Conservation (phyloP, 2,888 invertebrate genomes). For the Melieria picta region DNA sequence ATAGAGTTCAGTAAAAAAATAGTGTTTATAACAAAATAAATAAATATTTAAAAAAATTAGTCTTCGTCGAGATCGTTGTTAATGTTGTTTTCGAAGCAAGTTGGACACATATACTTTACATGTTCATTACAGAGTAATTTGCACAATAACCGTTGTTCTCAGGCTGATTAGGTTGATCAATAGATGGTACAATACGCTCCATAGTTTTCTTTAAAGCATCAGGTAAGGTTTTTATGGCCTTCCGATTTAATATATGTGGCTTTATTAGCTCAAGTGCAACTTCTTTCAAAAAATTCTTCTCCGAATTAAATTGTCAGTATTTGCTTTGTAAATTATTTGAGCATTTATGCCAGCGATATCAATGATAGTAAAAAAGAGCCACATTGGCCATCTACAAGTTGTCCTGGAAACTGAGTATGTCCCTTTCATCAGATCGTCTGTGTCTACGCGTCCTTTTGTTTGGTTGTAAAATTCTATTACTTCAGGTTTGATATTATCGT, state of each 20-base stretch:
- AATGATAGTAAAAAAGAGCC: too few species aligned
- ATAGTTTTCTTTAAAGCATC: constrained; percentile 1
- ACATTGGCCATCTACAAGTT: constrained; percentile 11
- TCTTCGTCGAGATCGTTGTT: too few species aligned
- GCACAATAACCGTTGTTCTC: too few species aligned
- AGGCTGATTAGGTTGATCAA: neutral
- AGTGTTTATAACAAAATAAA: too few species aligned
- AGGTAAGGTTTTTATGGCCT: constrained; percentile 10
- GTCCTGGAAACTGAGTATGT: constrained; percentile 11
- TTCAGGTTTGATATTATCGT: too few species aligned
- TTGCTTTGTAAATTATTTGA: neutral
- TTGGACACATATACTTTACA: too few species aligned
- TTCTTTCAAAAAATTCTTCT: neutral
- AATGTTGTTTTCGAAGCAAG: too few species aligned
- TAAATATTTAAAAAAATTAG: too few species aligned
- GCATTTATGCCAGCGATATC: constrained; percentile 13
- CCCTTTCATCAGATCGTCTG: constrained; percentile 1
- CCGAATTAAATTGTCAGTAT: too few species aligned
- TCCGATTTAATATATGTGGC: constrained; percentile 4
- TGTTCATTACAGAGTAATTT: too few species aligned
- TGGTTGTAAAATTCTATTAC: neutral
- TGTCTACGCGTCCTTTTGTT: constrained; percentile 5
- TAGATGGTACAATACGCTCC: constrained; percentile 7
- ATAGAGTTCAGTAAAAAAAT: too few species aligned
- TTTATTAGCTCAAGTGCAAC: constrained; percentile 11